A percentile compares a stretch with the other conserved stretches of the same genome.
phyloP scores from a whole-genome alignment of 2,113 vertebrate species.

The Cervus canadensis region DNA sequence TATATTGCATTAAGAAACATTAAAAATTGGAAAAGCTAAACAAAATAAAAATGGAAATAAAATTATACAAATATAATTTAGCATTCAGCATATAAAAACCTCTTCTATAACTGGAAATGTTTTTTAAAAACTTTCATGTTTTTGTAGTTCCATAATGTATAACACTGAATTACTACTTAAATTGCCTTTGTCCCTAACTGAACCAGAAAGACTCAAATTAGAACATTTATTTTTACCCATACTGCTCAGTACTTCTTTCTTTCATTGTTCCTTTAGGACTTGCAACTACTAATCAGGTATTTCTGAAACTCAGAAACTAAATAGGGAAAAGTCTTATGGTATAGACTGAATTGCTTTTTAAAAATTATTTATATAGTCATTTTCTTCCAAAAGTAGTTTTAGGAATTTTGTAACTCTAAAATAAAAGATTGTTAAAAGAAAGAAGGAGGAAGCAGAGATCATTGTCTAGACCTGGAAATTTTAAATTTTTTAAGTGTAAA shows the following conservation, averaged over 20 bases:
- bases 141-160: neutral
- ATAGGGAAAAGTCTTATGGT: neutral
- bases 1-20: neutral
- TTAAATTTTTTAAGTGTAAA: neutral
- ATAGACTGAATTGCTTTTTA: neutral
- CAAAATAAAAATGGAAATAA: neutral
- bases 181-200: neutral
- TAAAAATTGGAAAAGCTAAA: neutral
- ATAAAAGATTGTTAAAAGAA: neutral
- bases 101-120: neutral
- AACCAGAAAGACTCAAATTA: neutral
- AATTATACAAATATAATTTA: neutral
- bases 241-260: neutral
- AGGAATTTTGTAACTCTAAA: neutral
- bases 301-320: neutral
- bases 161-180: neutral
- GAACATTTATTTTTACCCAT: neutral
- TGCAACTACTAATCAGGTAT: neutral
- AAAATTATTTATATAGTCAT: neutral
- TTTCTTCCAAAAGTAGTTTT: conserved; percentile 14
- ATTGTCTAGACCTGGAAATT: neutral
- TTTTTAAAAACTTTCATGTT: neutral
- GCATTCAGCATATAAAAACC: neutral
- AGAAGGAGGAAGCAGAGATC: neutral
- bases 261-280: neutral